Conservation (phyloP, 2,888 invertebrate genomes). For the Shargacucullia verbasci region DNA sequence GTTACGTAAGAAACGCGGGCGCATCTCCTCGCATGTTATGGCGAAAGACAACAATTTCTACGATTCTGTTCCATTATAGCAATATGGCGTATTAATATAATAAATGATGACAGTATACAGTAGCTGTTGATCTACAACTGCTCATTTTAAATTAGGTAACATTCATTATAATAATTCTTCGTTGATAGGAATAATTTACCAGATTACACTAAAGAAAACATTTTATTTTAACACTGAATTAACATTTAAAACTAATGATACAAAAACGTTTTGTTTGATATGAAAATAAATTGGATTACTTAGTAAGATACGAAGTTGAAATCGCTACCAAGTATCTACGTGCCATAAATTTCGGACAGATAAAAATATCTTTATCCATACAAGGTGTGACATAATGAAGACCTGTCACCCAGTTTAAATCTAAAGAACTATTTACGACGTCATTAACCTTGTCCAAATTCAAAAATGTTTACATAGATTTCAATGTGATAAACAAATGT, state of each 20-base stretch:
- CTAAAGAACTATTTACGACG: slow-evolving; percentile 24
- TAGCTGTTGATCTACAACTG: slow-evolving; percentile 27
- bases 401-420: slow-evolving; percentile 30
- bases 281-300: slow-evolving; percentile 19
- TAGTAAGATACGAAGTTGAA: neutral
- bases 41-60: slow-evolving; percentile 60
- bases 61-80: slow-evolving; percentile 51
- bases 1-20: slow-evolving; percentile 40
- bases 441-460: slow-evolving; percentile 27
- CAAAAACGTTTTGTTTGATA: slow-evolving; percentile 6
- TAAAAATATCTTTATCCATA: slow-evolving; percentile 39
- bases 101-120: slow-evolving; percentile 38
- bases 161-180: slow-evolving; percentile 25
- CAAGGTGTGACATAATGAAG: slow-evolving; percentile 35
- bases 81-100: slow-evolving; percentile 50
- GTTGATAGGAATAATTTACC: slow-evolving; percentile 8
- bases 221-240: slow-evolving; percentile 16
- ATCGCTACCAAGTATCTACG: slow-evolving; percentile 19
- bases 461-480: slow-evolving; percentile 36
- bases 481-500: slow-evolving; percentile 25
- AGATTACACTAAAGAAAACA: slow-evolving; percentile 31
- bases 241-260: slow-evolving; percentile 24
- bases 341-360: slow-evolving; percentile 29
- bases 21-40: slow-evolving; percentile 54
- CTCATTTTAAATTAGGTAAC: slow-evolving; percentile 28